Evolutionary conservation across 2,888 invertebrate genomes (phyloP).

Genomic region (Petrophora chlorosata): DNA sequence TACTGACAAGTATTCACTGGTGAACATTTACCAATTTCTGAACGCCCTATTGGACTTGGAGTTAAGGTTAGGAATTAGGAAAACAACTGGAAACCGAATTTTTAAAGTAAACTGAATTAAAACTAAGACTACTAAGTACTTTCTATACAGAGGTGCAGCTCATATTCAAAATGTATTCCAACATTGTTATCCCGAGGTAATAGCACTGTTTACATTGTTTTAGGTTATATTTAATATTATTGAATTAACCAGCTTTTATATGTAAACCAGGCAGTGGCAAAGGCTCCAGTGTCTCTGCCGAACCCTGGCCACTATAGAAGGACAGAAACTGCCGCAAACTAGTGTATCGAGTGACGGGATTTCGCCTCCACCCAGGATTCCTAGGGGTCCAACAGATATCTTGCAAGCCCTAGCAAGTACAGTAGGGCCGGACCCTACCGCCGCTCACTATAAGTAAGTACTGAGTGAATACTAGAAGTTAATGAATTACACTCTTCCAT

Average conservation of each 20-base stretch:
- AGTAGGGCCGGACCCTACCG: conserved; percentile 90
- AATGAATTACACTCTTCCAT: no score
- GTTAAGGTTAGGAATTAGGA: no score
- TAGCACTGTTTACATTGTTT: background rate
- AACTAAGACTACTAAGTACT: no score
- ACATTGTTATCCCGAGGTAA: conserved; percentile 34
- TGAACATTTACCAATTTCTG: no score
- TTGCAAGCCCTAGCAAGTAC: conserved; percentile 91
- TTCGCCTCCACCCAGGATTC: conserved; percentile 87
- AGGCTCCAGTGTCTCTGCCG: conserved; percentile 65
- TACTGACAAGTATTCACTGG: no score
- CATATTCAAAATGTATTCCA: conserved; percentile 33
- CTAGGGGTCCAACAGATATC: conserved; percentile 92
- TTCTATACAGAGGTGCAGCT: background rate
- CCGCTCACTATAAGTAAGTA: conserved; percentile 90
- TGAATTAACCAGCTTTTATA: background rate
- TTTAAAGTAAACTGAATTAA: no score
- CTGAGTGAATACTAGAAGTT: background rate
- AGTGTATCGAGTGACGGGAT: conserved; percentile 68
- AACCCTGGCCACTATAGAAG: conserved; percentile 61
- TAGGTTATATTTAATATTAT: conserved; percentile 11
- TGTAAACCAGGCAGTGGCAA: conserved; percentile 62
- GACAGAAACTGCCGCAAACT: conserved; percentile 65
- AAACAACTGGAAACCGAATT: no score
- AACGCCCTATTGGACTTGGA: no score